Base-by-base conservation (phyloP, 2,888 invertebrate genomes). In the Drosophila bunnanda region DNA sequence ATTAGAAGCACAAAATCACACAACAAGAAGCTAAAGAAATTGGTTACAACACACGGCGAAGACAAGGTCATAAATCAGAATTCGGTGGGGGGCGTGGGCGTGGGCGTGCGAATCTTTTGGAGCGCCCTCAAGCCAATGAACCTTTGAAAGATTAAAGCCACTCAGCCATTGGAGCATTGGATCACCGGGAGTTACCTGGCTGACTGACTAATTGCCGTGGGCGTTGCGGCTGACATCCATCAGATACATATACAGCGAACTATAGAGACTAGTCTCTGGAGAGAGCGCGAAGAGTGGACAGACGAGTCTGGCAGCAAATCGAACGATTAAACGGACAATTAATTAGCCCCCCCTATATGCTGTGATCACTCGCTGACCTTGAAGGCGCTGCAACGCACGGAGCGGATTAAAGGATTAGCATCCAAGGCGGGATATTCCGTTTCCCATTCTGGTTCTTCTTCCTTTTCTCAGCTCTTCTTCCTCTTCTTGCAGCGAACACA, bases 371-470 rank as follows among this genome's bases (percentile, higher is more conserved):
- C 30, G 58, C 54, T 76, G 89, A 88, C 89, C 88, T 88, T 90
- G 90, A 70, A 58, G 85, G 77, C 82, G 60, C 50, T 50, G 20
- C 15, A 32, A n/a, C n/a, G 12, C 64, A 67, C 53, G 59, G 54
- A 61, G 76, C 80, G 75, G 86, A 88, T 88, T 84, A 88, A 89
- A 79, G 88, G 89, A 88, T 85, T 85, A 85, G 58, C 79, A 48
- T 60, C 32, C 36, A 73, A 44, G 20, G 53, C 56, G 56, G 55
- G 30, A 62, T 64, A 48, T 53, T 73, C 38, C 65, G 39, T 12
- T 60, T n/a, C 5, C 15, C 17, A 30, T 60, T 25, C n/a, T 34
- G 36, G 15, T 20, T 36, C 15, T 28, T 28, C 41, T 32, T 22
- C 17, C 17, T 8, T 8, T 30, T 9, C 28, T 7, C 7, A 7